Evolutionary conservation across 1,140 invertebrate genomes (phyloP).

Genomic region (Carposina sasakii): DNA sequence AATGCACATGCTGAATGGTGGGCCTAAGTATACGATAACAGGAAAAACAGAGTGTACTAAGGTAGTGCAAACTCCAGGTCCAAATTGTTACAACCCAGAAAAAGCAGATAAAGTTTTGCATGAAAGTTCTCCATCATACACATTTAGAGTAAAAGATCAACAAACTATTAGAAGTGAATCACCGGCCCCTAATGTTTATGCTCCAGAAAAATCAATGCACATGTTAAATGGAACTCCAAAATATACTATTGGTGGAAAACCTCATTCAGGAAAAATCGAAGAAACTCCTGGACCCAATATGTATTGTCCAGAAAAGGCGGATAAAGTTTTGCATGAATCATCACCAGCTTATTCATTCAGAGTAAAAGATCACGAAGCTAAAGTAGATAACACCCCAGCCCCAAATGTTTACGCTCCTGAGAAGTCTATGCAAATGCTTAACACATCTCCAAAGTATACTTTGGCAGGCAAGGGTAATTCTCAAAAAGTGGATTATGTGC

Average conservation of each 20-base stretch:
- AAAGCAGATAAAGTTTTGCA: constrained; percentile 73
- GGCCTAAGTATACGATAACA: constrained; percentile 82
- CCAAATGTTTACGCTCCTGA: constrained; percentile 81
- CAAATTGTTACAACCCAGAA: constrained; percentile 82
- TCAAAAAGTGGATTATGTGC: constrained; percentile 73
- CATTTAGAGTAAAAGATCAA: constrained; percentile 69
- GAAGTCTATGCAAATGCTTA: constrained; percentile 77
- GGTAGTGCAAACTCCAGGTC: constrained; percentile 78
- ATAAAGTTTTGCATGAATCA: constrained; percentile 75
- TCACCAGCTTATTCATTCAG: constrained; percentile 83
- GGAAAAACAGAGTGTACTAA: constrained; percentile 70
- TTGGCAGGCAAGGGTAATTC: constrained; percentile 74
- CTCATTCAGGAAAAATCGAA: constrained; percentile 65
- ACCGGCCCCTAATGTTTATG: constrained; percentile 78
- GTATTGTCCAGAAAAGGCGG: constrained; percentile 81
- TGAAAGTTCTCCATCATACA: constrained; percentile 69
- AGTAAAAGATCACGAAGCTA: constrained; percentile 73
- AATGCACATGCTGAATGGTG: constrained; percentile 76
- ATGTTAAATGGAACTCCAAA: constrained; percentile 74
- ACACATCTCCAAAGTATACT: constrained; percentile 79
- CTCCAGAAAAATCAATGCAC: constrained; percentile 77
- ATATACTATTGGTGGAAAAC: constrained; percentile 75
- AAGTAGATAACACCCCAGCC: constrained; percentile 60
- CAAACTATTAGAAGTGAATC: constrained; percentile 72
- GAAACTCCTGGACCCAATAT: constrained; percentile 81